These are phyloP conservation scores for Dicentrarchus labrax DNA, from an alignment of 2,113 vertebrate genomes.

Conservation along the genomic window DNA sequence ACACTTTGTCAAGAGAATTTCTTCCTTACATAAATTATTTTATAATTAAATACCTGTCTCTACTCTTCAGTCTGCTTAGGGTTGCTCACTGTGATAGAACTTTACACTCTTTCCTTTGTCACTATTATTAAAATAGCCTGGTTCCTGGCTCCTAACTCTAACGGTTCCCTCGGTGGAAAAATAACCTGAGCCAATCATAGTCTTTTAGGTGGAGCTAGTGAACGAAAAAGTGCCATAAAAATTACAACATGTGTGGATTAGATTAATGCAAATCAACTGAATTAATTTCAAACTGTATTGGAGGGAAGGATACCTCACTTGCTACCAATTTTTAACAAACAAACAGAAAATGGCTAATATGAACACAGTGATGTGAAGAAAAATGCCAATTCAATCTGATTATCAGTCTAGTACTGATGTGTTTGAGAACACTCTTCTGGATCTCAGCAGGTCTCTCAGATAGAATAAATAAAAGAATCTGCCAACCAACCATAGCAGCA, in stretches of 20 bases:
- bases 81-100: background rate
- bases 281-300: too few relatives aligned
- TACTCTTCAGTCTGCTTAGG: background rate
- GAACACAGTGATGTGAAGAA: background rate
- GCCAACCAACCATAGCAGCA: background rate
- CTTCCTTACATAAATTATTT: background rate
- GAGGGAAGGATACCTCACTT: background rate
- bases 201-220: background rate
- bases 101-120: background rate
- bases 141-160: too few relatives aligned
- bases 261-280: background rate
- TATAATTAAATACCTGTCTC: background rate
- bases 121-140: background rate
- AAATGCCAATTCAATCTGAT: background rate
- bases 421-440: background rate
- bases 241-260: background rate
- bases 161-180: too few relatives aligned
- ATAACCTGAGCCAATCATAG: background rate
- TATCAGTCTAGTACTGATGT: too few relatives aligned
- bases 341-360: background rate
- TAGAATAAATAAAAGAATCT: conserved; percentile 3
- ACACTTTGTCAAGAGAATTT: background rate
- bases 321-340: background rate
- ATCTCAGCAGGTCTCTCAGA: background rate
- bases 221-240: background rate